These are phyloP conservation scores for Megastigmus dorsalis DNA, from an alignment of 2,888 invertebrate genomes.

Conservation along the genomic window DNA sequence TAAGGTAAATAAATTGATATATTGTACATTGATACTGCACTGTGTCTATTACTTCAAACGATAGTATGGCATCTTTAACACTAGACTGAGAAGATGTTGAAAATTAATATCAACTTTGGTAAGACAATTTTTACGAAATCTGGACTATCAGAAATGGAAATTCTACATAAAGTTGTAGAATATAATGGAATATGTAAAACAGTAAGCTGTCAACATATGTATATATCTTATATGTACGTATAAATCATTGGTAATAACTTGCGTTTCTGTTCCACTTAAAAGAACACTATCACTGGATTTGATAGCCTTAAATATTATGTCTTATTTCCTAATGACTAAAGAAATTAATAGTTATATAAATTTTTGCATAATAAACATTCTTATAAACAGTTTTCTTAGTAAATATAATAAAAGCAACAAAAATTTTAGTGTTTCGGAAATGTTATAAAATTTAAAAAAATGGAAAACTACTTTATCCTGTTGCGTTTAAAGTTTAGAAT, in stretches of 20 bases:
- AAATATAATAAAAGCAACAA: conserved; percentile 17
- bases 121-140: conserved; percentile 37
- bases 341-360: conserved; percentile 22
- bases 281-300: conserved; percentile 27
- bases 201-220: background rate
- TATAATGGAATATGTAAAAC: conserved; percentile 21
- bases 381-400: background rate
- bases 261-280: conserved; percentile 19
- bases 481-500: background rate
- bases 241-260: conserved; percentile 46
- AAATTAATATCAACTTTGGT: conserved; percentile 50
- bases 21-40: conserved; percentile 17
- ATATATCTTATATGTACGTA: background rate
- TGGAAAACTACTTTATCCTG: too few species aligned
- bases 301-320: conserved; percentile 24
- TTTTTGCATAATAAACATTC: conserved; percentile 28
- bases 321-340: conserved; percentile 51
- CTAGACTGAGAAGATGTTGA: conserved; percentile 49
- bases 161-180: conserved; percentile 37
- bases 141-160: conserved; percentile 28
- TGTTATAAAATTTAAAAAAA: conserved; percentile 22
- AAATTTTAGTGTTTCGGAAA: conserved; percentile 33
- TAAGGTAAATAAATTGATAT: conserved; percentile 7
- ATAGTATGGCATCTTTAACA: conserved; percentile 53
- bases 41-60: conserved; percentile 30